Evolutionary conservation across 2,797 vertebrate genomes (phyloP).

Genomic region (Ciconia nigra): DNA sequence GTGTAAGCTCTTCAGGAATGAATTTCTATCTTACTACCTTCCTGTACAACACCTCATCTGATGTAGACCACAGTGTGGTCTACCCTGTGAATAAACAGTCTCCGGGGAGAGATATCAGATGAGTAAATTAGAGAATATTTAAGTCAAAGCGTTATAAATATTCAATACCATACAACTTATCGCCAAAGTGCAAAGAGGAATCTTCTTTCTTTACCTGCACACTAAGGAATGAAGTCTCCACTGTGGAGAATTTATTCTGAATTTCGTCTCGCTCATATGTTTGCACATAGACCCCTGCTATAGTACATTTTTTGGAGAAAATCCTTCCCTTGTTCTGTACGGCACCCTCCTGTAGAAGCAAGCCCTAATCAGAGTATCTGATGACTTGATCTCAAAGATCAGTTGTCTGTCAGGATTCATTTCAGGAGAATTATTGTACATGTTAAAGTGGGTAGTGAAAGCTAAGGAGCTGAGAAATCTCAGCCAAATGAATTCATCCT

Average conservation of each 20-base stretch:
- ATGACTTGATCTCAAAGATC: neutral
- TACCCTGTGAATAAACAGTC: neutral
- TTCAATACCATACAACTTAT: neutral
- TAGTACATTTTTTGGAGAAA: neutral
- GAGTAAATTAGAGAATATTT: neutral
- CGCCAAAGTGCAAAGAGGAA: neutral
- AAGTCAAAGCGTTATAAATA: neutral
- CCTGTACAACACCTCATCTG: neutral
- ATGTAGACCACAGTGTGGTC: neutral
- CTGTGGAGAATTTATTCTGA: neutral
- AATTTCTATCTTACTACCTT: neutral
- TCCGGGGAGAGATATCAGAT: neutral
- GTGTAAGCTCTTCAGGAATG: neutral
- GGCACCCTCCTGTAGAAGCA: neutral
- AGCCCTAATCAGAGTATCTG: neutral
- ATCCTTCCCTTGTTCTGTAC: neutral
- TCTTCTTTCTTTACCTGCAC: neutral
- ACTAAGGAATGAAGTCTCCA: neutral
- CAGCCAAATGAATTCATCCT: neutral
- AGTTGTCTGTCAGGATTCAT: neutral
- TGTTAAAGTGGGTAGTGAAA: neutral
- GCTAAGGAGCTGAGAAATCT: neutral
- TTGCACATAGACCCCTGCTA: neutral
- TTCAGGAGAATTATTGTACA: neutral
- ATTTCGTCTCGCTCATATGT: neutral